Base-by-base conservation (phyloP, 2,888 invertebrate genomes). In the Drosophila setosimentum region DNA sequence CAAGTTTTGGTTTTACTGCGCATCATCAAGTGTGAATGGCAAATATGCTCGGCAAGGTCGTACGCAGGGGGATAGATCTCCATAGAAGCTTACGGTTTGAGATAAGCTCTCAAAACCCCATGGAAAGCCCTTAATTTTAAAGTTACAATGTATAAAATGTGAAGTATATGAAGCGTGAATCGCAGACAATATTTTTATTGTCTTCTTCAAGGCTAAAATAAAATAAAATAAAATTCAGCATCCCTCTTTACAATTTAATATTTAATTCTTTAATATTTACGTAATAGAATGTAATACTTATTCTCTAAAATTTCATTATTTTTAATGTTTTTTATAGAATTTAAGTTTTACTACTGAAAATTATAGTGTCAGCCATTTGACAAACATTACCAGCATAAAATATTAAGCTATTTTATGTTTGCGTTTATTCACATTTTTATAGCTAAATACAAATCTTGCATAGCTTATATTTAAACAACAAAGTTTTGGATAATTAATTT, bases 31-130 rank as follows among this genome's bases (percentile, higher is more conserved):
- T 40, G 60, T 60, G 21, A 32, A 40, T 42, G n/a, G 37, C 59
- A 70, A 74, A 79, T 76, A 68, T 76, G 64, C 45, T 76, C 48
- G 51, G 21, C 21, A 32, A 21, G 51, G 51, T 21, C 21, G 30
- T 18, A 2, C 13, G 13, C 30, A 21, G 2, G 21, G 13, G 21
- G 32, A 11, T 37, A 27, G 30, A 4, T 18, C 35, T 6, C 6
- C 3, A n/a, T 6, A 5, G 13, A 27, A 16, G 16, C 24, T 33
- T 18, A 33, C 11, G 18, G 35, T 11, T n/a, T 37, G 13, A n/a
- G n/a, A 7, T 37, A 24, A 37, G 35, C 18, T 27, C 33, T 24
- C 33, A 10, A 11, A 33, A 18, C 24, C 18, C 24, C 18, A 5
- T 16, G 32, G 3, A 24, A 54, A 24, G 8, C 33, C 24, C 33